These are phyloP conservation scores for Crenichthys baileyi DNA, from an alignment of 2,797 vertebrate species.

Conservation along the genomic window DNA sequence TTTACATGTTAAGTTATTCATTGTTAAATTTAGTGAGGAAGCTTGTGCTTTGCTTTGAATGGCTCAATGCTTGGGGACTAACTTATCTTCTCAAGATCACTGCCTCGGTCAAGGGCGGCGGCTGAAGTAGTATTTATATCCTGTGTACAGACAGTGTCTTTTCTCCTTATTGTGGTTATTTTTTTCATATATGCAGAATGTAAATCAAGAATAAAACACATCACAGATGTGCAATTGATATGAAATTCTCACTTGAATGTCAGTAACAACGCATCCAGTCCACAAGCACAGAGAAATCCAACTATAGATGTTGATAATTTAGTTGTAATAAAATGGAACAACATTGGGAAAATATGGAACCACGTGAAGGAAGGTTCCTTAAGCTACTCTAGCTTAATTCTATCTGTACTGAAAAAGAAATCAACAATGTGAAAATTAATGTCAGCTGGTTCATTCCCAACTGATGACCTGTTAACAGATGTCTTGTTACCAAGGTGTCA, in stretches of 20 bases:
- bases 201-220: not conserved
- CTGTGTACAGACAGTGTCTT: conserved; percentile 1
- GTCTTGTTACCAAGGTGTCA: not conserved
- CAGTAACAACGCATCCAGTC: not conserved
- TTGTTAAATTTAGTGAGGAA: conserved; percentile 22
- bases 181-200: not conserved
- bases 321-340: not conserved
- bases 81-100: conserved; percentile 10
- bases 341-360: not conserved
- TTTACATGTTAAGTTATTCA: conserved; percentile 25
- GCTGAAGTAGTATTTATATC: not conserved
- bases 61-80: not conserved
- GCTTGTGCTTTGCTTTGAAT: conserved; percentile 37
- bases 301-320: not conserved
- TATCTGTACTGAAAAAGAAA: not conserved
- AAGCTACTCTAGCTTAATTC: not conserved
- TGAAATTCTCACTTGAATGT: not conserved
- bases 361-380: not conserved
- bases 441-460: not conserved
- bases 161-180: not conserved
- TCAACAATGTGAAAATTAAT: not conserved
- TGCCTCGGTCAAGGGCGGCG: conserved; percentile 24
- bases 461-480: too few relatives aligned
- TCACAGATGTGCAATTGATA: not conserved
- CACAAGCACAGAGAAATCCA: not conserved